These are phyloP conservation scores for Tiaroga cobitis DNA, from an alignment of 2,797 vertebrate genomes.

Conservation along the genomic window DNA sequence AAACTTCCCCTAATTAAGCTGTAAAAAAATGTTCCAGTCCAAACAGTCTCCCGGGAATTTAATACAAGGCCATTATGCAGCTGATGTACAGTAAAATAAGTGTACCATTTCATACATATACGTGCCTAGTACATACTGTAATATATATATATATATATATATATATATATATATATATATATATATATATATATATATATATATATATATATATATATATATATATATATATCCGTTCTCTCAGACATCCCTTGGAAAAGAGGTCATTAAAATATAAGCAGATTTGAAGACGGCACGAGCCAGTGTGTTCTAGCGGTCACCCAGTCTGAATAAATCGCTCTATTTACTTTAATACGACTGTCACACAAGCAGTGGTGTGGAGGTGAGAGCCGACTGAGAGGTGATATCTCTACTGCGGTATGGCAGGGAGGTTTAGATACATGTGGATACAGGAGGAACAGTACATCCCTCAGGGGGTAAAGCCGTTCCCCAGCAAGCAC, in stretches of 20 bases:
- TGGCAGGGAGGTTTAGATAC: slow-evolving; percentile 50
- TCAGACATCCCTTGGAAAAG: neutral
- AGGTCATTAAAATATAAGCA: slow-evolving; percentile 4
- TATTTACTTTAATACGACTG: slow-evolving; percentile 8
- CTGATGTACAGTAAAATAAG: slow-evolving; percentile 49
- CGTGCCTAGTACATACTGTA: neutral
- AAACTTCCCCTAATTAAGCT: slow-evolving; percentile 55
- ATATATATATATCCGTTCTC: neutral
- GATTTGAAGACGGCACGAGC: slow-evolving; percentile 13
- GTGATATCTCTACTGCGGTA: slow-evolving; percentile 55
- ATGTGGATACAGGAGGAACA: slow-evolving; percentile 48
- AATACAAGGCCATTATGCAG: slow-evolving; percentile 53
- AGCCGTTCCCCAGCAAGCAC: slow-evolving; percentile 43
- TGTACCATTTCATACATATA: slow-evolving; percentile 21
- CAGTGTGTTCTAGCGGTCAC: neutral
- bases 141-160: slow-evolving; percentile 29
- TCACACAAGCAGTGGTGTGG: slow-evolving; percentile 7
- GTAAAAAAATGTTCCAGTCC: slow-evolving; percentile 33
- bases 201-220: neutral
- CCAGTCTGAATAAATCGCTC: slow-evolving; percentile 27
- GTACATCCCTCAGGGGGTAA: slow-evolving; percentile 49
- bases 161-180: neutral
- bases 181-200: slow-evolving; percentile 1
- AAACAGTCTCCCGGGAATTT: slow-evolving; percentile 37
- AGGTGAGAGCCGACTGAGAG: slow-evolving; percentile 42